Evolutionary conservation across 2,797 vertebrate species (phyloP).

Genomic region (Schizopygopsis malacanthus): DNA sequence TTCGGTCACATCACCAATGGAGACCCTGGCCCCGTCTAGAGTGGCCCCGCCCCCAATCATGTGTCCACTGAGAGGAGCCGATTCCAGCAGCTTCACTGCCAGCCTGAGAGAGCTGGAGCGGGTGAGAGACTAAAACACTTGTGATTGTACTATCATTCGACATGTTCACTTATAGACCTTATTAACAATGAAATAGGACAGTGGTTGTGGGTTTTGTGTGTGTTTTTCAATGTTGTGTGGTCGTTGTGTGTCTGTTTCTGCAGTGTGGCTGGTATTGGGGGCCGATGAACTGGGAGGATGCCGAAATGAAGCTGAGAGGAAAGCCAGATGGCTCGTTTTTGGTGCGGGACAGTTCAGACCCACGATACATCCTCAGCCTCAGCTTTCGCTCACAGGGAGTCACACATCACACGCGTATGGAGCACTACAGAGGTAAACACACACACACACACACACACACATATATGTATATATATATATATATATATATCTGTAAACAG

Average conservation of each 20-base stretch:
- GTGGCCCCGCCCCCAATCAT: constrained; percentile 77
- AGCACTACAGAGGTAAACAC: constrained; percentile 84
- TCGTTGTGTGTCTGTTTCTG: constrained; percentile 28
- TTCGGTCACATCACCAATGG: constrained; percentile 65
- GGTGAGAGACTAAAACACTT: constrained; percentile 69
- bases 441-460: background rate
- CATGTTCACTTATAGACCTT: background rate
- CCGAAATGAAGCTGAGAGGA: constrained; percentile 96
- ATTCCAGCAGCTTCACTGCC: constrained; percentile 93
- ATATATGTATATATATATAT: too few relatives aligned
- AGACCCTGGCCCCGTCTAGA: constrained; percentile 71
- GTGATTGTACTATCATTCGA: background rate
- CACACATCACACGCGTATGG: constrained; percentile 91
- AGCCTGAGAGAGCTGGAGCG: constrained; percentile 94
- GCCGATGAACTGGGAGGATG: constrained; percentile 98
- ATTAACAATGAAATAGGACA: background rate
- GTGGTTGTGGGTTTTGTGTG: constrained; percentile 14
- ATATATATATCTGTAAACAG: constrained; percentile 29
- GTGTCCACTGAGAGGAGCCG: constrained; percentile 87
- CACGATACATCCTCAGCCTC: constrained; percentile 95
- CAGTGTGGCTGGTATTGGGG: constrained; percentile 99
- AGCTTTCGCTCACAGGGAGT: constrained; percentile 96
- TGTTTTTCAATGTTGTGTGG: background rate
- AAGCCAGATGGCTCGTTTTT: constrained; percentile 94
- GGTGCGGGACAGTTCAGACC: constrained; percentile 95